Base-by-base conservation (phyloP, 2,113 vertebrate genomes). In the Hyaena hyaena region DNA sequence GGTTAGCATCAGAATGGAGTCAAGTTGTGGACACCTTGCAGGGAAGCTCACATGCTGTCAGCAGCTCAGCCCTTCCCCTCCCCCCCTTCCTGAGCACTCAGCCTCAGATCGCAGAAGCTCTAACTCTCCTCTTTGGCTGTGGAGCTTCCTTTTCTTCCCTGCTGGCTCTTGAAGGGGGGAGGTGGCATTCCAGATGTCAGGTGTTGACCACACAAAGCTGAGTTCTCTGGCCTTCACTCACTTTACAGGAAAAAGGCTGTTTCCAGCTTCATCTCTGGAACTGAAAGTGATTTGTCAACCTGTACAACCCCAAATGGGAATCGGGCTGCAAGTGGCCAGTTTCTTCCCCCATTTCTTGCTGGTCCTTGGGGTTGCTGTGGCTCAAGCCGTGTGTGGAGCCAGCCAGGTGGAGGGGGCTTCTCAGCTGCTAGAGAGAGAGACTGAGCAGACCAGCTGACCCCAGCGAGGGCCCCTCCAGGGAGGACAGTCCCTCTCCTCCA, bases 51-150 rank as follows among this genome's bases (percentile, higher is more conserved):
- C 53, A 89, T 2, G 16, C 33, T 9, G 5, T 19, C 45, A 48
- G 33, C 43, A 4, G 33, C 17, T 50, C 9, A 35, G 26, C 35
- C 50, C 43, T 23, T 10, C 12, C 4, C 33, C 12, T 6, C 7
- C 33, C 5, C 31, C 5, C 53, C 19, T 39, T 19, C 12, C 33
- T 48, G 1, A 8, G 3, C 19, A 0, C 9, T 12, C 74, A 10
- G 1, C 45, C 35, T 80, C 31, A 33, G 53, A 35, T 53, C 8
- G 9, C 10, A 35, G 39, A 10, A 61, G 39, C 68, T 43, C 26
- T 35, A 14, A 50, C 39, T 48, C 35, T 65, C 16, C 2, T 66
- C n/a, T 74, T 43, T 19, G 26, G 26, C 55, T n/a, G 9, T 26
- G 26, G 0, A 19, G 45, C 19, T 83, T 83, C 50, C 61, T 58